Conservation (phyloP, 1,140 invertebrate genomes). For the Drosophila sucinea region DNA sequence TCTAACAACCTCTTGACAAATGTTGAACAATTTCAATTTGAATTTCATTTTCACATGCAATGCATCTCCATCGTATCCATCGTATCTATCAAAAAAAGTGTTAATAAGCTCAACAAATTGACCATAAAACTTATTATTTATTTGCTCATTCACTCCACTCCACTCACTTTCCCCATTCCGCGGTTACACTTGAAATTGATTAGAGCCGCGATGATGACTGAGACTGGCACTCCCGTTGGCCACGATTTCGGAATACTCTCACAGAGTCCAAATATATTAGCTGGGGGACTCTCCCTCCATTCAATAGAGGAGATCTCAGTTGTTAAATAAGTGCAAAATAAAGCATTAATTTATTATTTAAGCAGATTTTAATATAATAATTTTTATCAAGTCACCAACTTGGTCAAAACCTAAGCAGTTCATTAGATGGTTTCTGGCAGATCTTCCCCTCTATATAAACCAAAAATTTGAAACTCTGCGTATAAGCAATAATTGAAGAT, state of each 20-base stretch:
- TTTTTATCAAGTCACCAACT: too few species aligned
- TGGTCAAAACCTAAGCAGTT: too few species aligned
- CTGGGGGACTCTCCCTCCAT: too few species aligned
- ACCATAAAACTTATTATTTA: constrained; percentile 42
- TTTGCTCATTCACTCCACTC: constrained; percentile 18
- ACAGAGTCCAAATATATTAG: too few species aligned
- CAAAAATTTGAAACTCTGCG: too few species aligned
- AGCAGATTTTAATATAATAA: too few species aligned
- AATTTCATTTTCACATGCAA: constrained; percentile 1
- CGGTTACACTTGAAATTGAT: constrained; percentile 40
- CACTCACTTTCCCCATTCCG: constrained; percentile 12
- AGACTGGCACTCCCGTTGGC: not conserved
- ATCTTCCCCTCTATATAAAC: too few species aligned
- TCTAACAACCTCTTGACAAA: constrained; percentile 51
- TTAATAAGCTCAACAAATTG: constrained; percentile 49
- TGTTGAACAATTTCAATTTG: not conserved
- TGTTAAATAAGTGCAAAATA: too few species aligned
- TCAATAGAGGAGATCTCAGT: too few species aligned
- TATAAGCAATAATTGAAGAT: too few species aligned
- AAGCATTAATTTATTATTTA: too few species aligned
- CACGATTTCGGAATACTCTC: not conserved
- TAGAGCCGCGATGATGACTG: constrained; percentile 20
- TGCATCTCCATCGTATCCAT: constrained; percentile 34
- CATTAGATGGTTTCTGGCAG: too few species aligned
- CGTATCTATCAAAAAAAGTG: constrained; percentile 45